Percentiles rank a stretch among this genome's conserved stretches.
These are phyloP conservation scores for Trichopria drosophilae DNA, from an alignment of 2,888 invertebrate species.

Conservation along the genomic window DNA sequence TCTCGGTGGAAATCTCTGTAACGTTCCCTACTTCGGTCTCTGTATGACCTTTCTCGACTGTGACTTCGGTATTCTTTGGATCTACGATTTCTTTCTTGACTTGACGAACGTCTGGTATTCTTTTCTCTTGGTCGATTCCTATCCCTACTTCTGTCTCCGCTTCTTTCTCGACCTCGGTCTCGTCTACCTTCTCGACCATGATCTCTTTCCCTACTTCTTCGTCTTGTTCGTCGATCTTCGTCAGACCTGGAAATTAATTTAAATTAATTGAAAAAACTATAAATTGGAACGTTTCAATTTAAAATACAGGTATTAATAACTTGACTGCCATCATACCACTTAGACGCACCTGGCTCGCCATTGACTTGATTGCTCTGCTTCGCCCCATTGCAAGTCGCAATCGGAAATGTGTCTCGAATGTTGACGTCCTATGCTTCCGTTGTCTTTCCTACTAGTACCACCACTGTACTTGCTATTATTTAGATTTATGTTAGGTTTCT, in stretches of 20 bases:
- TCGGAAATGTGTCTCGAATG: slow-evolving; percentile 56
- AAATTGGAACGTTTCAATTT: slow-evolving; percentile 8
- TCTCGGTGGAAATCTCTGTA: slow-evolving; percentile 53
- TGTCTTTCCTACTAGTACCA: slow-evolving; percentile 49
- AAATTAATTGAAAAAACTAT: slow-evolving; percentile 12
- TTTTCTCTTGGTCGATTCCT: slow-evolving; percentile 39
- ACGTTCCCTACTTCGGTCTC: slow-evolving; percentile 47
- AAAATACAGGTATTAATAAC: slow-evolving; percentile 41
- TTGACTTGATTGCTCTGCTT: slow-evolving; percentile 57
- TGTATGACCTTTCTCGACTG: slow-evolving; percentile 51
- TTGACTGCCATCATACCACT: slow-evolving; percentile 57
- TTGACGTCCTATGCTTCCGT: slow-evolving; percentile 45
- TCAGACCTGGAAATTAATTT: slow-evolving; percentile 54
- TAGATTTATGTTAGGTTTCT: slow-evolving; percentile 55
- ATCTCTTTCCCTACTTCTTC: slow-evolving; percentile 41
- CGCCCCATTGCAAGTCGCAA: slow-evolving; percentile 57
- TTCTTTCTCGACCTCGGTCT: slow-evolving; percentile 47
- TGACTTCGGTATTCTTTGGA: slow-evolving; percentile 55
- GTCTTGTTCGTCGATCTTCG: slow-evolving; percentile 47
- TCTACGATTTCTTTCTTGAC: slow-evolving; percentile 51
- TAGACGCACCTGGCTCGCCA: slow-evolving; percentile 59
- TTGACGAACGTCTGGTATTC: slow-evolving; percentile 42
- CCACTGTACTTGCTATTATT: slow-evolving; percentile 55
- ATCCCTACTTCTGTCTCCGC: slow-evolving; percentile 44
- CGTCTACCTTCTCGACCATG: slow-evolving; percentile 51